phyloP scores from a whole-genome alignment of 2,113 vertebrate genomes.

The Falcunculus frontatus region DNA sequence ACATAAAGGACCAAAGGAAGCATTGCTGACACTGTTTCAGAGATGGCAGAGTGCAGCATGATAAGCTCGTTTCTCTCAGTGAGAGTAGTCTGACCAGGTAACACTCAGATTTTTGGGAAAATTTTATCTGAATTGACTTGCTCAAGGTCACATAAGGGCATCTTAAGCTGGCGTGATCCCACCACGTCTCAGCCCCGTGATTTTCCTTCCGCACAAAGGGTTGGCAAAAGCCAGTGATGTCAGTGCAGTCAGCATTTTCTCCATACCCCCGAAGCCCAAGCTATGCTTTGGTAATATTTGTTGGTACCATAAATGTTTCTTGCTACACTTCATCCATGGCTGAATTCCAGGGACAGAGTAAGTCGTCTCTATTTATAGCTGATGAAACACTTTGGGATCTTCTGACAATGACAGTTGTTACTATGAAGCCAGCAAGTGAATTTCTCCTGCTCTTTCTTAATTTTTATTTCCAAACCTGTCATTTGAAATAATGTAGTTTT shows the following conservation, averaged over 20 bases:
- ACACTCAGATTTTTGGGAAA: neutral
- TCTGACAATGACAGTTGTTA: constrained; percentile 19
- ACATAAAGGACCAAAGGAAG: neutral
- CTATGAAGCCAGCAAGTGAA: neutral
- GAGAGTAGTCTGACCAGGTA: neutral
- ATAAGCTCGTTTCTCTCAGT: neutral
- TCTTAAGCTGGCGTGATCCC: neutral
- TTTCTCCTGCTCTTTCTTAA: neutral
- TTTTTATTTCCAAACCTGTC: neutral
- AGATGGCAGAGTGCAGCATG: neutral
- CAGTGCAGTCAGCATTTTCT: constrained; percentile 45
- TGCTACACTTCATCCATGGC: constrained; percentile 45
- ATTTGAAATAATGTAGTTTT: neutral
- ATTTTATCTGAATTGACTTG: neutral
- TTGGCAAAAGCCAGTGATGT: neutral
- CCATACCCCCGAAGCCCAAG: constrained; percentile 11
- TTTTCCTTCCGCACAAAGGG: constrained; percentile 22
- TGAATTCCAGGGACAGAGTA: constrained; percentile 36
- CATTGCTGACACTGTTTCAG: neutral
- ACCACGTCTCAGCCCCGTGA: neutral
- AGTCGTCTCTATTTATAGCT: constrained; percentile 36
- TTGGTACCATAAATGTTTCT: constrained; percentile 53
- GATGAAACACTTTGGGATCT: neutral
- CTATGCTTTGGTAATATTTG: constrained; percentile 47
- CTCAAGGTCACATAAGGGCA: neutral